These are phyloP conservation scores for Choloepus didactylus DNA, from an alignment of 2,797 vertebrate genomes.

Conservation along the genomic window DNA sequence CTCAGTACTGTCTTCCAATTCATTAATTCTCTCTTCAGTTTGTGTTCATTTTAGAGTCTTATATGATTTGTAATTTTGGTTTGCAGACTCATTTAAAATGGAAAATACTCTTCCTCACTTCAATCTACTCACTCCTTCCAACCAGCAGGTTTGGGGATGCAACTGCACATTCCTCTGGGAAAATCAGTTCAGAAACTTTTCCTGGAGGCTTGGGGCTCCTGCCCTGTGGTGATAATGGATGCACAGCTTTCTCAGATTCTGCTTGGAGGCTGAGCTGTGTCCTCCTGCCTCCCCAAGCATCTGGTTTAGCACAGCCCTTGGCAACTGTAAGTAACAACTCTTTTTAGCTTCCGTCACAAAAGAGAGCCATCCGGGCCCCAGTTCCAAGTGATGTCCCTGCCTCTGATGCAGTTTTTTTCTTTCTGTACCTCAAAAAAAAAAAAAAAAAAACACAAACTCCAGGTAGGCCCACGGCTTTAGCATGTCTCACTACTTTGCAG, in stretches of 20 bases:
- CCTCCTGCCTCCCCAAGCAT: not conserved
- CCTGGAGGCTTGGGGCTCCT: not conserved
- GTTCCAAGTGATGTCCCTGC: not conserved
- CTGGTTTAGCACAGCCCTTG: not conserved
- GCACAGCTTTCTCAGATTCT: not conserved
- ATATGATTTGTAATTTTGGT: not conserved
- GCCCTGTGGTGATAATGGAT: not conserved
- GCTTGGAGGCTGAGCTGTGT: not conserved
- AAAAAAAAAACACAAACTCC: not conserved
- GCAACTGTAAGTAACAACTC: not conserved
- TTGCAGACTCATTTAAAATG: not conserved
- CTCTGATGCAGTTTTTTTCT: not conserved
- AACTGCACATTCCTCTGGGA: not conserved
- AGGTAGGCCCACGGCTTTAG: not conserved
- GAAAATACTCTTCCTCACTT: not conserved
- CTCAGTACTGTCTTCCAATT: not conserved
- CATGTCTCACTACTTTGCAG: not conserved
- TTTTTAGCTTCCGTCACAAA: not conserved
- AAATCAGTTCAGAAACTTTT: slow-evolving; percentile 23
- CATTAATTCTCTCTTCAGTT: not conserved
- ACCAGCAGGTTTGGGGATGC: not conserved
- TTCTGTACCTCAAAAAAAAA: not conserved
- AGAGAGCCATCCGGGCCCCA: not conserved
- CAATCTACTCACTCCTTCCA: not conserved
- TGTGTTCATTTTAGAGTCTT: not conserved